phyloP scores from a whole-genome alignment of 2,113 vertebrate genomes.

The Albula glossodonta region DNA sequence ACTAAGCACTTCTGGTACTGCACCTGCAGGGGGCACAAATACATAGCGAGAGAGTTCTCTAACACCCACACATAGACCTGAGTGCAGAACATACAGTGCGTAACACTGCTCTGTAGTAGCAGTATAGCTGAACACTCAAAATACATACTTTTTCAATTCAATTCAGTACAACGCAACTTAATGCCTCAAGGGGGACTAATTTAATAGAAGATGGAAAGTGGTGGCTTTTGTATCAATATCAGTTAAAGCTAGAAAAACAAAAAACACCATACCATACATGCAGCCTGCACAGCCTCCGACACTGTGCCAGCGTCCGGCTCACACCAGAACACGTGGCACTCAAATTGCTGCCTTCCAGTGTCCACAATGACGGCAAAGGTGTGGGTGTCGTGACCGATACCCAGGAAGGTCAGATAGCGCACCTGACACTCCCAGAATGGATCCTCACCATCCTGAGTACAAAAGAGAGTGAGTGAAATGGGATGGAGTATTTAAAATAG shows the following conservation, averaged over 20 bases:
- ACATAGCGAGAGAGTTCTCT: neutral
- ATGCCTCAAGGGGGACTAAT: too few species aligned
- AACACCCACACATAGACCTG: neutral
- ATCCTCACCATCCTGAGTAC: conserved; percentile 69
- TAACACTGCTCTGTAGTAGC: too few species aligned
- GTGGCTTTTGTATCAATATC: neutral
- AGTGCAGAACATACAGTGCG: too few species aligned
- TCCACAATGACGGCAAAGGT: conserved; percentile 96
- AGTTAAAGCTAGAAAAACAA: neutral
- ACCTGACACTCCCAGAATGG: conserved; percentile 90
- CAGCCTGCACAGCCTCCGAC: conserved; percentile 93
- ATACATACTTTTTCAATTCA: neutral
- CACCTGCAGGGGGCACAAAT: conserved; percentile 66
- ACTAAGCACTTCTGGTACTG: conserved; percentile 95
- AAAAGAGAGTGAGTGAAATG: neutral
- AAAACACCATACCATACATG: conserved; percentile 86
- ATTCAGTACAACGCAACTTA: too few species aligned
- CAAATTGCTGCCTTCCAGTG: conserved; percentile 85
- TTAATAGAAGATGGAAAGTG: neutral
- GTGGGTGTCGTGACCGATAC: conserved; percentile 88
- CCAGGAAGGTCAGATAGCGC: conserved; percentile 92
- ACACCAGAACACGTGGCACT: conserved; percentile 97
- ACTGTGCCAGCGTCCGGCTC: conserved; percentile 88
- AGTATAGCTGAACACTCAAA: neutral
- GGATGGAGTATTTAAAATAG: conserved; percentile 1